Evolutionary conservation across 2,888 invertebrate genomes (phyloP).

Genomic region (Scaptomyza parva): DNA sequence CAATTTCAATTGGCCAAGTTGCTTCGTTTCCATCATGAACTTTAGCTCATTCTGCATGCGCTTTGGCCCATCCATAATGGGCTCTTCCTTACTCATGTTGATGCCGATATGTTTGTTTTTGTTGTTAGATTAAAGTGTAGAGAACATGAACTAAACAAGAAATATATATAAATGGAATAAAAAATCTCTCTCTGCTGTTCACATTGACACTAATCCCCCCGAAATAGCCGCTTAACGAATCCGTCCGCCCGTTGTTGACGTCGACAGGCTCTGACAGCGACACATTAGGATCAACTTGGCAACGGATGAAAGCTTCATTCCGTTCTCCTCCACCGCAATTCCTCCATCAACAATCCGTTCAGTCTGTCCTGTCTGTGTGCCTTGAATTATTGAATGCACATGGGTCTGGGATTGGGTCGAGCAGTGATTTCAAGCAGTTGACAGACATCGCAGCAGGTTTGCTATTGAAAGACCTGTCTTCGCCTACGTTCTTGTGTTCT

Average conservation of each 20-base stretch:
- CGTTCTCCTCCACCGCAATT: constrained; percentile 2
- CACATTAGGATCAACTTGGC: constrained; percentile 71
- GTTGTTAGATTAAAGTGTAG: neutral
- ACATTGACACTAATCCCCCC: constrained; percentile 75
- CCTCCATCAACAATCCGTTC: neutral
- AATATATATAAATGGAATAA: constrained; percentile 43
- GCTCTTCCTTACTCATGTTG: constrained; percentile 46
- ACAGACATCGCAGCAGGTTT: constrained; percentile 46
- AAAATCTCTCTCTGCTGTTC: constrained; percentile 49
- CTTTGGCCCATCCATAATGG: constrained; percentile 78
- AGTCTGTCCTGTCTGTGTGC: neutral
- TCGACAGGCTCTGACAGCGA: constrained; percentile 72
- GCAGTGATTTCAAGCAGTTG: constrained; percentile 16
- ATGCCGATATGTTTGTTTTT: too few relatives aligned
- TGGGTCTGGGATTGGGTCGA: neutral
- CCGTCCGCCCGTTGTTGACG: constrained; percentile 49
- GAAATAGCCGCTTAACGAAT: constrained; percentile 68
- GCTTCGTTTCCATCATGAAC: constrained; percentile 93
- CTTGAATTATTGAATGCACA: neutral
- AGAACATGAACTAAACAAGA: constrained; percentile 9
- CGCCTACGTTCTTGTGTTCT: neutral
- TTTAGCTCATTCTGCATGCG: constrained; percentile 90
- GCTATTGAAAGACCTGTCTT: constrained; percentile 7
- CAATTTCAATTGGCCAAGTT: constrained; percentile 93
- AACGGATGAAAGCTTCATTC: constrained; percentile 38